Evolutionary conservation across 2,797 vertebrate species (phyloP).

Genomic region (Gallinago nigripennis): DNA sequence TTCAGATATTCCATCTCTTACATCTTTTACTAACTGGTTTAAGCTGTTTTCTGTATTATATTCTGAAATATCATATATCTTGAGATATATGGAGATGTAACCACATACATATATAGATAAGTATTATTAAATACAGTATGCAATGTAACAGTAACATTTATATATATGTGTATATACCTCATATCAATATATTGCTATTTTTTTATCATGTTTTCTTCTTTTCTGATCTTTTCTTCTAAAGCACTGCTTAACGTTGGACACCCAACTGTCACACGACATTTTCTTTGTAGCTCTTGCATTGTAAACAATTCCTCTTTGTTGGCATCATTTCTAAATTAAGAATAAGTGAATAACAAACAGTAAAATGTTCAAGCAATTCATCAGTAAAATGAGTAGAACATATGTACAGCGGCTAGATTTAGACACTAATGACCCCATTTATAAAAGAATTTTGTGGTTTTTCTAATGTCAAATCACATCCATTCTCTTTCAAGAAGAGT

Average conservation of each 20-base stretch:
- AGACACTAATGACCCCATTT: not conserved
- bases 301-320: not conserved
- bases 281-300: not conserved
- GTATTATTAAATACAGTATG: not conserved
- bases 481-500: not conserved
- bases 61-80: not conserved
- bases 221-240: not conserved
- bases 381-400: not conserved
- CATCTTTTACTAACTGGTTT: not conserved
- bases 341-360: not conserved
- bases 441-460: not conserved
- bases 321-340: not conserved
- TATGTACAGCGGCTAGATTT: not conserved
- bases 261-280: not conserved
- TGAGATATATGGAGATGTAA: not conserved
- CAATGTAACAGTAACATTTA: not conserved
- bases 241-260: not conserved
- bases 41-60: not conserved
- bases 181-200: not conserved
- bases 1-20: not conserved
- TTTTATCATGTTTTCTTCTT: not conserved
- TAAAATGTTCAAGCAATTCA: not conserved
- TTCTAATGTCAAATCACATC: not conserved
- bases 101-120: not conserved
- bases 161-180: rapidly evolving